These are phyloP conservation scores for Tenthredo distinguenda DNA, from an alignment of 2,888 invertebrate species.

Conservation along the genomic window DNA sequence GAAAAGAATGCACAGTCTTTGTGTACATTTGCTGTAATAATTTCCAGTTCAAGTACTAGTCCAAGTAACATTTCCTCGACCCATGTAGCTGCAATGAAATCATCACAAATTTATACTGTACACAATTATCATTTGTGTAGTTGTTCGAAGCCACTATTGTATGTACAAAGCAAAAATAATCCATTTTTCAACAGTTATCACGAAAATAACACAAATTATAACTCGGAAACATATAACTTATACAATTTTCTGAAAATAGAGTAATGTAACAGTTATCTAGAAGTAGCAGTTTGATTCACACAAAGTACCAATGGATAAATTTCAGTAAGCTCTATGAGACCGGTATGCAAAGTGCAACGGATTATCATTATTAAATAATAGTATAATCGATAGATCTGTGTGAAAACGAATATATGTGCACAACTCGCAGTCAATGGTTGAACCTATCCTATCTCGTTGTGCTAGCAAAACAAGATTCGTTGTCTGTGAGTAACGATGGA, in stretches of 20 bases:
- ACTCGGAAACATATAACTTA: slow-evolving; percentile 7
- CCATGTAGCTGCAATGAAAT: slow-evolving; percentile 39
- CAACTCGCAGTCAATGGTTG: slow-evolving; percentile 1
- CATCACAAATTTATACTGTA: background rate
- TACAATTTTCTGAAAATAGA: slow-evolving; percentile 1
- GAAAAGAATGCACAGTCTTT: slow-evolving; percentile 5
- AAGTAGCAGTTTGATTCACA: background rate
- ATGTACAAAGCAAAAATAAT: slow-evolving; percentile 19
- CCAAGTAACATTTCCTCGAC: slow-evolving; percentile 7
- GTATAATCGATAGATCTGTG: background rate
- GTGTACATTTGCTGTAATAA: slow-evolving; percentile 22
- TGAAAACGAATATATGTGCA: background rate
- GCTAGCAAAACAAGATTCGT: slow-evolving; percentile 38
- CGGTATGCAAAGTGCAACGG: slow-evolving; percentile 26
- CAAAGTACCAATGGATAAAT: slow-evolving; percentile 1
- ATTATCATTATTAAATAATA: slow-evolving; percentile 13
- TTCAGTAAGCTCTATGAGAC: slow-evolving; percentile 10
- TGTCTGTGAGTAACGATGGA: slow-evolving; percentile 43
- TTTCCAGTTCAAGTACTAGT: slow-evolving; percentile 1
- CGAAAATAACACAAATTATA: background rate
- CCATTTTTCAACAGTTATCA: background rate
- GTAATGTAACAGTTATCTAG: slow-evolving; percentile 22
- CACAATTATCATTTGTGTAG: background rate
- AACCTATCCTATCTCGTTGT: slow-evolving; percentile 32
- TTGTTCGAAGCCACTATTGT: background rate